A percentile compares a stretch with the other conserved stretches of the same genome.
These are phyloP conservation scores for Pocillopora damicornis DNA, from an alignment of 64 coral and sea anemone genomes.

Conservation along the genomic window DNA sequence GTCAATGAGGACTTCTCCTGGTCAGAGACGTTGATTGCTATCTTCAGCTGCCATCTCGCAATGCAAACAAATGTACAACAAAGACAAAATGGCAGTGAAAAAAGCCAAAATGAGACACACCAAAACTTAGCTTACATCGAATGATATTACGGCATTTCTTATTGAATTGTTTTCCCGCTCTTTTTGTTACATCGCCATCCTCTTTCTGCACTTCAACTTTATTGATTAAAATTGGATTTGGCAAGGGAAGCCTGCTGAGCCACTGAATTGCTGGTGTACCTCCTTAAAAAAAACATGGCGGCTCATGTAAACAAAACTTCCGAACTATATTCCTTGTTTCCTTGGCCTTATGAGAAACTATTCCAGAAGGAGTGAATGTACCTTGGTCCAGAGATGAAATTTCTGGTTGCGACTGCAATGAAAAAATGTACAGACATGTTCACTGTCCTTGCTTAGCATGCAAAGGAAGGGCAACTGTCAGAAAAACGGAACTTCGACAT, in stretches of 20 bases:
- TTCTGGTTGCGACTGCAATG: conserved; percentile 38
- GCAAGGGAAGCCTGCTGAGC: conserved; percentile 2
- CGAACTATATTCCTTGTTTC: background rate
- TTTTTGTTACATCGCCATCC: background rate
- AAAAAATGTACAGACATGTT: conserved; percentile 54
- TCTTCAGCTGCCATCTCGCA: background rate
- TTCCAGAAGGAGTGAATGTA: background rate
- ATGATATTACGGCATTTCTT: conserved; percentile 35
- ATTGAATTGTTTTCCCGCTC: conserved; percentile 40
- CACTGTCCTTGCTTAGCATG: conserved; percentile 50
- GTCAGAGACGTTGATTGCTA: background rate
- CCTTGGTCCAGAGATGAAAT: conserved; percentile 54
- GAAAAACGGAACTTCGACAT: conserved; percentile 63
- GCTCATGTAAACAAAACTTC: background rate
- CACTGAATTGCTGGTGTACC: conserved; percentile 23
- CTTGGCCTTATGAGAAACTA: background rate
- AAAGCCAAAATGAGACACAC: background rate
- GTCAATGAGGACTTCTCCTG: background rate
- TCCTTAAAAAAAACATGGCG: background rate
- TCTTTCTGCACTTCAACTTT: too few species aligned
- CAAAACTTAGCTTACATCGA: conserved; percentile 12
- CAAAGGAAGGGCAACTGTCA: conserved; percentile 46
- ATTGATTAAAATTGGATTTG: conserved; percentile 1
- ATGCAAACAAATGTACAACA: background rate
- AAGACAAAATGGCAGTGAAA: background rate